phyloP scores from a whole-genome alignment of 2,113 vertebrate genomes.

The Vireo altiloquus region DNA sequence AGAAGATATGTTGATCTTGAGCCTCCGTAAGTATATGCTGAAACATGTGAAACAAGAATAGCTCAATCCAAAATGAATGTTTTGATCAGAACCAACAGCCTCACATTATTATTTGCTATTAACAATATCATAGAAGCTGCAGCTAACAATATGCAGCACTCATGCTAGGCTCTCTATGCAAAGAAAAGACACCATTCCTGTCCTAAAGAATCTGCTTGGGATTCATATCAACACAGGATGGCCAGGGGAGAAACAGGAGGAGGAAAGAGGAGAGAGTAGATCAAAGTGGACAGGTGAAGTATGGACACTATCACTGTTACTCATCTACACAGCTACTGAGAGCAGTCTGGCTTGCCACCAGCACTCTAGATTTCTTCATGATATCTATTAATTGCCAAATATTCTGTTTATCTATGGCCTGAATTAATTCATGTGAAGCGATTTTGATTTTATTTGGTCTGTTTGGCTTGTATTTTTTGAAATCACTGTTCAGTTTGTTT shows the following conservation, averaged over 20 bases:
- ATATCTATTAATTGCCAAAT: not conserved
- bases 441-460: not conserved
- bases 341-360: not conserved
- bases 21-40: not conserved
- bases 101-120: not conserved
- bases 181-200: not conserved
- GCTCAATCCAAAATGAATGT: not conserved
- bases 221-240: not conserved
- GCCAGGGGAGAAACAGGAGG: not conserved
- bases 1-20: not conserved
- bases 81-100: not conserved
- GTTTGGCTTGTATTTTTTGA: not conserved
- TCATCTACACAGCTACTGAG: not conserved
- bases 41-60: conserved; percentile 11
- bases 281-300: not conserved
- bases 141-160: not conserved
- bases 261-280: not conserved
- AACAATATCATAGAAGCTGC: not conserved
- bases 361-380: not conserved
- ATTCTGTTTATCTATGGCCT: not conserved
- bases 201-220: not conserved
- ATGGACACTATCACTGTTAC: not conserved
- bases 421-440: not conserved
- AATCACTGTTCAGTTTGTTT: not conserved
- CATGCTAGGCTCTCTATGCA: not conserved